Evolutionary conservation across 92 coral and sea anemone species (phyloP).

Genomic region (Zoanthus solanderi): DNA sequence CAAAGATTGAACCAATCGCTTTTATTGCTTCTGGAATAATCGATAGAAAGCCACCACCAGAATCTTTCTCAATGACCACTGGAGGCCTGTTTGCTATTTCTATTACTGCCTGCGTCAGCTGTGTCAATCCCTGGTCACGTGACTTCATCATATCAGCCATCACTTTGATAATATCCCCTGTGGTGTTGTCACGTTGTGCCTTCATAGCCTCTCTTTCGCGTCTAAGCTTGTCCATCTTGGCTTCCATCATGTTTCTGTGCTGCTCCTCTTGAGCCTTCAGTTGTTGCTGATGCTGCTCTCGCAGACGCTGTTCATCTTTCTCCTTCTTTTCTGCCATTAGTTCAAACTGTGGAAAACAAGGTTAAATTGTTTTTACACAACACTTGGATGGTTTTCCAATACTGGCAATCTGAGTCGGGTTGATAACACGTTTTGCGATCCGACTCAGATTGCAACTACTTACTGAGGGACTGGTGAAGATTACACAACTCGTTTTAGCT

Average conservation of each 20-base stretch:
- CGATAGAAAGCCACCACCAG: not conserved
- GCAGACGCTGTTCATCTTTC: constrained; percentile 42
- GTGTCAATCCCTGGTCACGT: constrained; percentile 30
- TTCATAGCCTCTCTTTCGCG: constrained; percentile 42
- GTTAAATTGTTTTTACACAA: too few relatives aligned
- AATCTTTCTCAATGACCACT: constrained; percentile 29
- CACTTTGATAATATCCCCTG: constrained; percentile 13
- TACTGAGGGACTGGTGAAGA: too few relatives aligned
- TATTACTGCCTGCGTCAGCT: constrained; percentile 15
- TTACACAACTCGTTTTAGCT: too few relatives aligned
- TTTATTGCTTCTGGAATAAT: constrained; percentile 24
- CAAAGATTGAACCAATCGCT: constrained; percentile 6
- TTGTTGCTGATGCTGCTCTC: constrained; percentile 36
- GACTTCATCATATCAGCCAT: constrained; percentile 47
- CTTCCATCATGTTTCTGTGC: constrained; percentile 26
- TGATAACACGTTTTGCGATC: too few relatives aligned
- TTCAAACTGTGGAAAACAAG: not conserved
- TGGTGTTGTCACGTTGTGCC: constrained; percentile 28
- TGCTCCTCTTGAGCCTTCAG: constrained; percentile 47
- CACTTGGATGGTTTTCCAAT: too few relatives aligned
- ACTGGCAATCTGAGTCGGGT: too few relatives aligned
- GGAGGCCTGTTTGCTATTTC: constrained; percentile 39
- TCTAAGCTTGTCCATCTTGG: constrained; percentile 26
- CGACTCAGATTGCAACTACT: too few relatives aligned
- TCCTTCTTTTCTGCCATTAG: constrained; percentile 35